Percentiles rank a stretch among this genome's conserved stretches.
Conservation (phyloP, 2,797 vertebrate genomes). For the Tamandua tetradactyla region DNA sequence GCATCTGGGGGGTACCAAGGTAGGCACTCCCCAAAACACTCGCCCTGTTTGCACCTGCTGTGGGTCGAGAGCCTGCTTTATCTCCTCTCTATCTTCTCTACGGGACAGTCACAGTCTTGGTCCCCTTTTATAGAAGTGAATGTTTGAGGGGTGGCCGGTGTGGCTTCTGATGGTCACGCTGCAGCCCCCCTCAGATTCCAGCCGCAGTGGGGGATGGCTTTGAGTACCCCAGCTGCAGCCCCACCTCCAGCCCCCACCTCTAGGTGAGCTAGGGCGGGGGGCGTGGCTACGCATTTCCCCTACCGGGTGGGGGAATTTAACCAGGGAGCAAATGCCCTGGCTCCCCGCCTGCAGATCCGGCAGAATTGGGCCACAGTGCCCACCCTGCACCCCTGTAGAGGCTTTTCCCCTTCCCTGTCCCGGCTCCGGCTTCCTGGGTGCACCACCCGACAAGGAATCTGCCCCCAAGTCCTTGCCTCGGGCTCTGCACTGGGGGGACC, state of each 20-base stretch:
- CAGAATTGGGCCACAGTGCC: accelerated
- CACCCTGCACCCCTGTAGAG: too few species aligned
- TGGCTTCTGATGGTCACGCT: accelerated
- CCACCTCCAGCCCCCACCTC: too few species aligned
- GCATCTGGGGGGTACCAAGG: accelerated
- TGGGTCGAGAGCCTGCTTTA: neutral
- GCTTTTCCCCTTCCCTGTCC: neutral
- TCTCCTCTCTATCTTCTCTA: neutral
- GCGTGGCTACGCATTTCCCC: neutral
- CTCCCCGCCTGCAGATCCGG: neutral
- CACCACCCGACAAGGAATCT: neutral
- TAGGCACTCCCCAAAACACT: neutral
- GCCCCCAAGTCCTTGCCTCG: neutral
- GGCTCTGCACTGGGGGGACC: neutral
- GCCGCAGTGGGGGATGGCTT: accelerated
- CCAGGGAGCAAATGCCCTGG: neutral
- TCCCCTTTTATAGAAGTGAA: neutral
- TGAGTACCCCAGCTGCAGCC: neutral
- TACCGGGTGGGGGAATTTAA: neutral
- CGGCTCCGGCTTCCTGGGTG: neutral
- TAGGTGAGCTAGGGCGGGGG: neutral
- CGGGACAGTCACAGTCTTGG: neutral
- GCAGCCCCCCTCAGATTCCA: neutral
- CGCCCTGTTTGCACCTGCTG: accelerated
- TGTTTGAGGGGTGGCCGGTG: too few species aligned